phyloP scores from a whole-genome alignment of 2,888 invertebrate species.

The Seira sanloemensis region DNA sequence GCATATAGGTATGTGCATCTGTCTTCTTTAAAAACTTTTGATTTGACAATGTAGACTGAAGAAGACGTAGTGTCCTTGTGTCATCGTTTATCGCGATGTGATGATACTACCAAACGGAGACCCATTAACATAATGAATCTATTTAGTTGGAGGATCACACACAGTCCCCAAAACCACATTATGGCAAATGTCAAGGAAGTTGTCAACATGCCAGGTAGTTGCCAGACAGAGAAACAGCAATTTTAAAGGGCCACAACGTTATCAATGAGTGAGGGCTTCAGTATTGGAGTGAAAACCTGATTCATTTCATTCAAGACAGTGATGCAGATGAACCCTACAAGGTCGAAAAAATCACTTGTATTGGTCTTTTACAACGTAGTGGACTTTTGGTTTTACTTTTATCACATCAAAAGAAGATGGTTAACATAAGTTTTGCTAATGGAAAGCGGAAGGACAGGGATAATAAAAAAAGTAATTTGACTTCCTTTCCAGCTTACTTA shows the following conservation, averaged over 20 bases:
- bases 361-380: too few species aligned
- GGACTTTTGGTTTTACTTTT: constrained; percentile 20
- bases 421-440: not conserved
- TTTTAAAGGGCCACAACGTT: not conserved
- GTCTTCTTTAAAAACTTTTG: not conserved
- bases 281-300: constrained; percentile 26
- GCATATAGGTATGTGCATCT: too few species aligned
- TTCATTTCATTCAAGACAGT: constrained; percentile 23
- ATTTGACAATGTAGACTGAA: not conserved
- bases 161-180: not conserved
- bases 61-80: not conserved
- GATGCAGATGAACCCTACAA: constrained; percentile 32
- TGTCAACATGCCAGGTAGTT: constrained; percentile 23
- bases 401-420: constrained; percentile 7
- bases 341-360: constrained; percentile 24
- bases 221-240: constrained; percentile 7
- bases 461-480: constrained; percentile 36
- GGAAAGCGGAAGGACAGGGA: constrained; percentile 41
- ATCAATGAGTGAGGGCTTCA: constrained; percentile 25
- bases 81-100: not conserved
- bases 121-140: not conserved
- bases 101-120: not conserved
- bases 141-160: not conserved
- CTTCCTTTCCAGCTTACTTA: constrained; percentile 25
- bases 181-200: not conserved